Conservation (phyloP, 64 coral and sea anemone genomes). For the Orbicella faveolata region DNA sequence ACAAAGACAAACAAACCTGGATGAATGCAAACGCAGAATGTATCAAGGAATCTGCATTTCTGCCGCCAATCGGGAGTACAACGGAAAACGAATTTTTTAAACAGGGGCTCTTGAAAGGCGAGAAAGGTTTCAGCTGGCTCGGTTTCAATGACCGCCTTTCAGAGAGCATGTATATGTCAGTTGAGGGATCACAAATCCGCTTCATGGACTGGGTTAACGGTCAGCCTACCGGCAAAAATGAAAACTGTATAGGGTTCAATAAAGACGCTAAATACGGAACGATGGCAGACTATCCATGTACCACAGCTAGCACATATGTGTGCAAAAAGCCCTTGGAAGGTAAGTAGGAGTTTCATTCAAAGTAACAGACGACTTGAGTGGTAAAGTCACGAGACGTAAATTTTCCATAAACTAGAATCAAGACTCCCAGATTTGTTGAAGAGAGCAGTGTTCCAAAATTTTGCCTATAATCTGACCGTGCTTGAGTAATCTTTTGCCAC, state of each 20-base stretch:
- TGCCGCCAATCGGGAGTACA: conserved; percentile 6
- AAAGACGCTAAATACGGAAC: conserved; percentile 63
- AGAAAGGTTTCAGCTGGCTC: conserved; percentile 26
- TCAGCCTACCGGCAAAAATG: conserved; percentile 69
- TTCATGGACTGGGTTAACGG: conserved; percentile 83
- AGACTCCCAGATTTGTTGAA: too few relatives aligned
- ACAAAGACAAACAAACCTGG: conserved; percentile 53
- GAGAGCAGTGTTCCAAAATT: too few relatives aligned
- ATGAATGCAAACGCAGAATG: conserved; percentile 50
- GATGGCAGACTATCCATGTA: conserved; percentile 78
- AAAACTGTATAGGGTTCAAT: conserved; percentile 76
- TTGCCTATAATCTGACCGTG: too few relatives aligned
- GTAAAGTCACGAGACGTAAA: too few relatives aligned
- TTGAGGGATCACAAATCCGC: conserved; percentile 44
- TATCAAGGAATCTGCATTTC: conserved; percentile 43
- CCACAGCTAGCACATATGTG: conserved; percentile 51
- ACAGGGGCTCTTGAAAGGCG: conserved; percentile 19
- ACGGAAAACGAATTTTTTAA: conserved; percentile 34
- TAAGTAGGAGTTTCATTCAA: neutral
- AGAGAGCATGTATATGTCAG: conserved; percentile 65
- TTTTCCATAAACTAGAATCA: too few relatives aligned
- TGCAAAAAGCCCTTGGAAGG: conserved; percentile 91
- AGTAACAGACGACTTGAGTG: too few relatives aligned
- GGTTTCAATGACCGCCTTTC: conserved; percentile 53
- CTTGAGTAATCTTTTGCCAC: too few relatives aligned